Evolutionary conservation across 2,888 invertebrate species (phyloP).

Genomic region (Cataglyphis livida): DNA sequence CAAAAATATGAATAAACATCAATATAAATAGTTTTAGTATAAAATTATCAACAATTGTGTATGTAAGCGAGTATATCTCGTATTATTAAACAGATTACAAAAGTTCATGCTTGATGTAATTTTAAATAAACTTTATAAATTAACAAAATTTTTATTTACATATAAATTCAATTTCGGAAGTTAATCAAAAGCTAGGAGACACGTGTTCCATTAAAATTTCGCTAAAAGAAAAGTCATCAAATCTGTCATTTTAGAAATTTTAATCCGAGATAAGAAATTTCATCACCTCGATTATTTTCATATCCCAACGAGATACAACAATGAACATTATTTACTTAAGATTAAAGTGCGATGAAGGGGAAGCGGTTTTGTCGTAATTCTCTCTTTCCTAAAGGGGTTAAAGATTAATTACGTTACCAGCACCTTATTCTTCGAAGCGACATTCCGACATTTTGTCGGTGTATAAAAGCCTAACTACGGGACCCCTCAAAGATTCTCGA

Average conservation of each 20-base stretch:
- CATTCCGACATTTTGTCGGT: constrained; percentile 10
- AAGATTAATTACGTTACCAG: constrained; percentile 27
- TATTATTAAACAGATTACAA: neutral
- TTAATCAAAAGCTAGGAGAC: neutral
- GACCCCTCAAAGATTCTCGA: constrained; percentile 11
- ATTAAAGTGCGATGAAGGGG: constrained; percentile 3
- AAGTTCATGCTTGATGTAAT: constrained; percentile 11
- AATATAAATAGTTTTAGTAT: neutral
- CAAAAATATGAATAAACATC: neutral
- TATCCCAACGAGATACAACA: neutral
- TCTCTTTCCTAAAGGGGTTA: neutral
- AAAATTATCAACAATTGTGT: neutral
- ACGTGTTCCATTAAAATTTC: neutral
- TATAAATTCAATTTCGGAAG: neutral
- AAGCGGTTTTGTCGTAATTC: neutral
- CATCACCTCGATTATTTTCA: neutral
- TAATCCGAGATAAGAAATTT: constrained; percentile 1
- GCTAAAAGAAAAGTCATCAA: neutral
- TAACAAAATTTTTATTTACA: constrained; percentile 5
- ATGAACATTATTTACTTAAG: constrained; percentile 14
- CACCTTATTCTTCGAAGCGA: neutral
- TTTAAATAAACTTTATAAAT: neutral
- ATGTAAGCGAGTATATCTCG: neutral
- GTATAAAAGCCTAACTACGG: constrained; percentile 8
- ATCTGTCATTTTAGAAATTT: neutral